Percentiles rank a stretch among this genome's conserved stretches.
Conservation (phyloP, 30 jellyfish, hydroid and myxozoan species). For the Rhopilema esculentum region DNA sequence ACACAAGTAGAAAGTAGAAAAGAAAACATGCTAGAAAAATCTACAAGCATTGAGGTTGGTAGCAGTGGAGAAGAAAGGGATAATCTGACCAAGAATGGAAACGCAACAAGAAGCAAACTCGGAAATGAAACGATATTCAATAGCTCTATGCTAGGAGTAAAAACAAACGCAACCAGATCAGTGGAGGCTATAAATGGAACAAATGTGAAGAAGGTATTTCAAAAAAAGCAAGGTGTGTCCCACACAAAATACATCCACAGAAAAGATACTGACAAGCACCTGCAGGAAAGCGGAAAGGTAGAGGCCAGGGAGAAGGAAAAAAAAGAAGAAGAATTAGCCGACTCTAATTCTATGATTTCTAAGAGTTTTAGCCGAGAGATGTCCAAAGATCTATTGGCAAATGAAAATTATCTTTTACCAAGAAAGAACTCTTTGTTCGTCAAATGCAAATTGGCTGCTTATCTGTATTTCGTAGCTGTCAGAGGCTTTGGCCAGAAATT, state of each 20-base stretch:
- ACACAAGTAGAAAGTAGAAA: not conserved
- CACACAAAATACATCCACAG: not conserved
- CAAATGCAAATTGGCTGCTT: slow-evolving; percentile 61
- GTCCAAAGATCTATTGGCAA: not conserved
- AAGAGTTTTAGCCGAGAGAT: not conserved
- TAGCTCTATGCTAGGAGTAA: not conserved
- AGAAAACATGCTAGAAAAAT: not conserved
- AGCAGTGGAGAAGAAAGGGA: no score
- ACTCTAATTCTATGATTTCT: not conserved
- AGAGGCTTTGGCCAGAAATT: slow-evolving; percentile 70
- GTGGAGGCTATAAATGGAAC: not conserved
- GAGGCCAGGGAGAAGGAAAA: not conserved
- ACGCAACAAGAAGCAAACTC: no score
- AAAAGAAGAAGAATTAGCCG: not conserved
- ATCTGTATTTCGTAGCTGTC: slow-evolving; percentile 51
- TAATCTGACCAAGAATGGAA: no score
- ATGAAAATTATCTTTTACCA: not conserved
- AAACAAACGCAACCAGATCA: not conserved
- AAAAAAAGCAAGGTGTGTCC: not conserved
- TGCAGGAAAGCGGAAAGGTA: not conserved
- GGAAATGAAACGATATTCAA: no score
- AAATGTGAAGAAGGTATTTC: not conserved
- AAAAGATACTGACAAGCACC: not conserved
- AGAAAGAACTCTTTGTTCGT: slow-evolving; percentile 14
- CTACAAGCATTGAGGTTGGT: no score